Percentiles rank a stretch among this genome's conserved stretches.
Evolutionary conservation across 2,888 invertebrate genomes (phyloP).

Genomic region (Macaria liturata): DNA sequence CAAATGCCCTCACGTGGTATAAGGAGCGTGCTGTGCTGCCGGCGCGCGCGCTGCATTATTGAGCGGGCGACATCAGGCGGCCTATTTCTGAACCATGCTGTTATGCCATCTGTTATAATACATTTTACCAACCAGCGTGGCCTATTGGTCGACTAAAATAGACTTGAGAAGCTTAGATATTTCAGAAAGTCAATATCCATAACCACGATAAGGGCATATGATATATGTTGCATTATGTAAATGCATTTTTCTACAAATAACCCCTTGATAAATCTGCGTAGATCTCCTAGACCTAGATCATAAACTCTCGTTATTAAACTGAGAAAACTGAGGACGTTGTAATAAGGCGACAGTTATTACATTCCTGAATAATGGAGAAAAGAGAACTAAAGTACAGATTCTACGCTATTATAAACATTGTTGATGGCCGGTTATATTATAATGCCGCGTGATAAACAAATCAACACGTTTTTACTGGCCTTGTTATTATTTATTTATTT

Average conservation of each 20-base stretch:
- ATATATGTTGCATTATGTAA: neutral
- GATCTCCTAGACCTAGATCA: conserved; percentile 2
- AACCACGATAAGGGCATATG: neutral
- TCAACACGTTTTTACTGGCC: neutral
- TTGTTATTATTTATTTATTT: too few species aligned
- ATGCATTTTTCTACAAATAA: neutral
- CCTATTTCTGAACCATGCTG: neutral
- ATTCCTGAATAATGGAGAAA: conserved; percentile 21
- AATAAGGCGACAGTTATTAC: conserved; percentile 28
- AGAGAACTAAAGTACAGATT: conserved; percentile 14
- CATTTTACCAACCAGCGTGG: neutral
- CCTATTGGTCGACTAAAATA: too few species aligned
- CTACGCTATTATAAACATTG: conserved; percentile 11
- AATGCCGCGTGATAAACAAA: conserved; percentile 5
- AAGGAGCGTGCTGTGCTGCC: too few species aligned
- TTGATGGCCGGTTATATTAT: conserved; percentile 6
- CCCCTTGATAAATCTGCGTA: neutral
- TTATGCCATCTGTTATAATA: neutral
- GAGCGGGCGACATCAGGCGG: too few species aligned
- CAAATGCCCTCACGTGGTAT: too few species aligned
- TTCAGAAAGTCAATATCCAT: too few species aligned
- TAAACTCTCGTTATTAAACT: conserved; percentile 8
- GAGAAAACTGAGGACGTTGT: conserved; percentile 9
- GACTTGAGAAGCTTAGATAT: too few species aligned
- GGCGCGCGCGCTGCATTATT: too few species aligned